A percentile compares a stretch with the other conserved stretches of the same genome.
Evolutionary conservation across 2,888 invertebrate species (phyloP).

Genomic region (Saturnia pavonia): DNA sequence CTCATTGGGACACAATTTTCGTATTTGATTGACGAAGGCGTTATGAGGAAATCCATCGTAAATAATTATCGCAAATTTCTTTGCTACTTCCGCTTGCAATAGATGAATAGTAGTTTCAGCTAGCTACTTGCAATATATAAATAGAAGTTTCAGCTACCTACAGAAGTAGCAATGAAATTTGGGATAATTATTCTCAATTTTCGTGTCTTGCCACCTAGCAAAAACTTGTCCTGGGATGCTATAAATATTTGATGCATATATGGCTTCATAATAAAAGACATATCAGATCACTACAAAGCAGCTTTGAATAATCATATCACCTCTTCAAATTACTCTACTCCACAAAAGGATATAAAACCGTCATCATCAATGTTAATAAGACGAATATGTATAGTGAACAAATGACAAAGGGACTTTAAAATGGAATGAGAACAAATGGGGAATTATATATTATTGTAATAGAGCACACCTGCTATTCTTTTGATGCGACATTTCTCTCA

Average conservation of each 20-base stretch:
- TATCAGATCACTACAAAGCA: conserved; percentile 30
- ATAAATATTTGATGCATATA: conserved; percentile 44
- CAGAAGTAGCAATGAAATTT: too few relatives aligned
- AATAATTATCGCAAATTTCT: too few relatives aligned
- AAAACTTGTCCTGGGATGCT: conserved; percentile 12
- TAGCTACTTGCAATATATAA: too few relatives aligned
- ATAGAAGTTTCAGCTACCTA: too few relatives aligned
- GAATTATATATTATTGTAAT: conserved; percentile 70
- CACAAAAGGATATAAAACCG: conserved; percentile 45
- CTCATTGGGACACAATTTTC: too few relatives aligned
- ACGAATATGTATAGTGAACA: conserved; percentile 44
- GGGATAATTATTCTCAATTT: too few relatives aligned
- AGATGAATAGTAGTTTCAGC: too few relatives aligned
- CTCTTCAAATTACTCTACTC: conserved; percentile 46
- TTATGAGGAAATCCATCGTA: too few relatives aligned
- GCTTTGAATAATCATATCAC: conserved; percentile 39
- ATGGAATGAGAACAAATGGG: conserved; percentile 70
- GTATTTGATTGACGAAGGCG: too few relatives aligned
- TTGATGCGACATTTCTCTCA: conserved; percentile 81
- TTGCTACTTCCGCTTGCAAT: too few relatives aligned
- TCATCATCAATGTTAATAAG: conserved; percentile 55
- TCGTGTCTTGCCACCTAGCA: not conserved
- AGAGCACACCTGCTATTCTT: conserved; percentile 80
- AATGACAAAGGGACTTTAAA: conserved; percentile 65
- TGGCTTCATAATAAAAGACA: conserved; percentile 33